Evolutionary conservation across 2,888 invertebrate genomes (phyloP).

Genomic region (Anorthoa munda): DNA sequence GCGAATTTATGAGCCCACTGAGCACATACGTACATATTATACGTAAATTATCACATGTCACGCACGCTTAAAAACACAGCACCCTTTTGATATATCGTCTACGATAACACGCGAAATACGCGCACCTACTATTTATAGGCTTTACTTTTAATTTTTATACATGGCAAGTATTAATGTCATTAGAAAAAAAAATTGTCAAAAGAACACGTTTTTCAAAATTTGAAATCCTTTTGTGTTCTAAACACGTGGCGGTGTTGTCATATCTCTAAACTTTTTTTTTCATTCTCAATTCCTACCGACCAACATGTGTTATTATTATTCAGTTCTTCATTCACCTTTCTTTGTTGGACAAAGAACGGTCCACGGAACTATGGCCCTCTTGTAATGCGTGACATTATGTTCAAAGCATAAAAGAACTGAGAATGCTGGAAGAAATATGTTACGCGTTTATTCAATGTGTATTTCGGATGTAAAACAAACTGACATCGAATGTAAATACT

Average conservation of each 20-base stretch:
- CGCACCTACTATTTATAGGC: slow-evolving; percentile 55
- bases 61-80: slow-evolving; percentile 77
- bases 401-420: slow-evolving; percentile 83
- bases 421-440: slow-evolving; percentile 87
- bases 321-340: slow-evolving; percentile 87
- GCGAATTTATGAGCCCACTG: slow-evolving; percentile 87
- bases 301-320: slow-evolving; percentile 88
- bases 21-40: slow-evolving; percentile 79
- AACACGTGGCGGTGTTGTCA: slow-evolving; percentile 88
- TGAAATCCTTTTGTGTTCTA: slow-evolving; percentile 78
- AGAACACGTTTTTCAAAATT: slow-evolving; percentile 77
- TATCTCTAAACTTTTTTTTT: slow-evolving; percentile 80
- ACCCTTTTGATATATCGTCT: slow-evolving; percentile 70
- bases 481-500: slow-evolving; percentile 91
- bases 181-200: slow-evolving; percentile 70
- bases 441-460: slow-evolving; percentile 88
- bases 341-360: slow-evolving; percentile 84
- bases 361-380: slow-evolving; percentile 85
- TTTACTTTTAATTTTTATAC: slow-evolving; percentile 51
- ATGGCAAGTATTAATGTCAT: slow-evolving; percentile 55
- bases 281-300: slow-evolving; percentile 81
- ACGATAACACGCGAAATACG: slow-evolving; percentile 65
- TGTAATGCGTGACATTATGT: slow-evolving; percentile 87
- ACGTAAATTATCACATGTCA: slow-evolving; percentile 83
- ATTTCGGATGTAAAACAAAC: slow-evolving; percentile 90